Percentiles rank a stretch among this genome's conserved stretches.
These are phyloP conservation scores for Eira barbara DNA, from an alignment of 2,113 vertebrate species.

Conservation along the genomic window DNA sequence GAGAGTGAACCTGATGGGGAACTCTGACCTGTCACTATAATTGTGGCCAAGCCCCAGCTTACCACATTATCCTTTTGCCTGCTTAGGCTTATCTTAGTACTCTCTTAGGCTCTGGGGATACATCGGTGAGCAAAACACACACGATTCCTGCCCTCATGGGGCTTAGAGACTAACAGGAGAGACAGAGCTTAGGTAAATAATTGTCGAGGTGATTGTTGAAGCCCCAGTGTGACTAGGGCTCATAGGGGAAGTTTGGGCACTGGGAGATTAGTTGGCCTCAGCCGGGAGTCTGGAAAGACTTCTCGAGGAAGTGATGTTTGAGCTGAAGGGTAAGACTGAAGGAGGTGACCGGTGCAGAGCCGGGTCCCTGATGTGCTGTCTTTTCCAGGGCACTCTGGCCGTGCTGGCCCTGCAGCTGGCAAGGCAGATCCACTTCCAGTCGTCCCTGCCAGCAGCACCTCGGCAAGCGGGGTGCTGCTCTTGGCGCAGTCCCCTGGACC, in stretches of 20 bases:
- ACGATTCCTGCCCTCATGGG: background rate
- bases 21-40: background rate
- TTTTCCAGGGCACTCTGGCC: slow-evolving; percentile 67
- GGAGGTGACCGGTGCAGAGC: background rate
- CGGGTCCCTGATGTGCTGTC: background rate
- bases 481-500: slow-evolving; percentile 51
- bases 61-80: background rate
- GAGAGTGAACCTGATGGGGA: background rate
- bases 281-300: background rate
- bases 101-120: background rate
- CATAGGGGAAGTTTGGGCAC: background rate
- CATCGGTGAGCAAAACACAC: background rate
- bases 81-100: background rate
- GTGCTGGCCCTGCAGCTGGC: slow-evolving; percentile 74
- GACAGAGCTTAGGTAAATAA: background rate
- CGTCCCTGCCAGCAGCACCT: slow-evolving; percentile 38
- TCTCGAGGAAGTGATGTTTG: background rate
- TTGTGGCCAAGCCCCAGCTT: background rate
- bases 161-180: slow-evolving; percentile 6
- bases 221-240: background rate
- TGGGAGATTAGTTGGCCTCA: background rate
- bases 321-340: background rate
- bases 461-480: background rate
- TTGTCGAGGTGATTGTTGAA: background rate
- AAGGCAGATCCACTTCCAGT: slow-evolving; percentile 71